A percentile compares a stretch with the other conserved stretches of the same genome.
Conservation (phyloP, 1,140 invertebrate genomes). For the Procambarus virginalis region DNA sequence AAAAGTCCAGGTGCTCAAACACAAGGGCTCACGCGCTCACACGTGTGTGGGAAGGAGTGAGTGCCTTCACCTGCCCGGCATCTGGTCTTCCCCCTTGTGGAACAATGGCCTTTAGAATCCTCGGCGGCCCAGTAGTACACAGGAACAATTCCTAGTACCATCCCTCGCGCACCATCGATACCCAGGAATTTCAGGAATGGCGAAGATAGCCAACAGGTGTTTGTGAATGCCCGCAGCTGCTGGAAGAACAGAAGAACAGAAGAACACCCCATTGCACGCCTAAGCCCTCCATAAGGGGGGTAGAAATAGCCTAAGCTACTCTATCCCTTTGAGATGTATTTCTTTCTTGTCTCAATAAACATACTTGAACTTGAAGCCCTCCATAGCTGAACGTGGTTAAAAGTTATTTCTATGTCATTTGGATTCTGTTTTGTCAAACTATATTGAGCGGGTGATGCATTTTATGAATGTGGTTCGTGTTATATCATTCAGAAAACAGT, state of each 20-base stretch:
- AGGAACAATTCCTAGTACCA: neutral
- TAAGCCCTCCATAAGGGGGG: too few species aligned
- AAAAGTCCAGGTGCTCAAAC: too few species aligned
- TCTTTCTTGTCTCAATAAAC: too few species aligned
- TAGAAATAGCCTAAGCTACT: too few species aligned
- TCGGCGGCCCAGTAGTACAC: neutral
- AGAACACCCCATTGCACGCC: neutral
- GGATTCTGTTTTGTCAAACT: too few species aligned
- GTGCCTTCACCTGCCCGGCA: neutral
- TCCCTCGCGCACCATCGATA: neutral
- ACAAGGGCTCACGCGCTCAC: neutral
- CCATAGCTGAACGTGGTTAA: too few species aligned
- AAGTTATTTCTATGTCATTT: too few species aligned
- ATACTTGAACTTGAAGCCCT: too few species aligned
- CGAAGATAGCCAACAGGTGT: neutral
- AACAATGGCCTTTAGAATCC: neutral
- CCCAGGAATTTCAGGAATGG: conserved; percentile 11
- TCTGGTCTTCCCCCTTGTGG: neutral
- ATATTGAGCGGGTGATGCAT: too few species aligned
- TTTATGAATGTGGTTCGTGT: too few species aligned
- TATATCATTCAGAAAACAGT: too few species aligned
- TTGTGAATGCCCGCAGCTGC: neutral
- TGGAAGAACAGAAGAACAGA: neutral
- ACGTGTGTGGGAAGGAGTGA: neutral
- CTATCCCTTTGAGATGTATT: too few species aligned